Percentiles rank a stretch among this genome's conserved stretches.
These are phyloP conservation scores for Polietes domitor DNA, from an alignment of 2,888 invertebrate genomes.

Conservation along the genomic window DNA sequence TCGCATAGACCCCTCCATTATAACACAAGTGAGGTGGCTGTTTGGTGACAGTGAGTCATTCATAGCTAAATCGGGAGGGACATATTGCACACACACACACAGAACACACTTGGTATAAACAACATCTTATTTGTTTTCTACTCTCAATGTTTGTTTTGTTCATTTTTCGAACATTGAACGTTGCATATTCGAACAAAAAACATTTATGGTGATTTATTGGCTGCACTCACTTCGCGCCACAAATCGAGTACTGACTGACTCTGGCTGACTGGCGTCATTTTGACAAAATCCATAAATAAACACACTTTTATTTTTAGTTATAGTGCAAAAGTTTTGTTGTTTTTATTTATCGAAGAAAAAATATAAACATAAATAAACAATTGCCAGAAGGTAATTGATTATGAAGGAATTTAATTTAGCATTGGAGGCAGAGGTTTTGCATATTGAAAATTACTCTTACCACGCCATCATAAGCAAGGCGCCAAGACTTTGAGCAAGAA, in stretches of 20 bases:
- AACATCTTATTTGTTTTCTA: neutral
- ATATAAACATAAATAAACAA: neutral
- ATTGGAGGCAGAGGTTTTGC: no score
- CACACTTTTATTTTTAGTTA: neutral
- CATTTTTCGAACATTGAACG: neutral
- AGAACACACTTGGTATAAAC: no score
- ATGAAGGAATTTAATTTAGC: neutral
- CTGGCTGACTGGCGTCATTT: conserved; percentile 8
- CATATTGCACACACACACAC: no score
- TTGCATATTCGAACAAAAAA: neutral
- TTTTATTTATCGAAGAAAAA: neutral
- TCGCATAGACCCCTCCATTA: neutral
- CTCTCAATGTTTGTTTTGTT: neutral
- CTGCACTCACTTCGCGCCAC: no score
- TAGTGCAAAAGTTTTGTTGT: neutral
- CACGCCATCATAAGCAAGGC: no score
- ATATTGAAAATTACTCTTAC: no score
- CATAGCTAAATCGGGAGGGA: neutral
- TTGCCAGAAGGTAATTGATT: conserved; percentile 1
- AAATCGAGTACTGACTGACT: no score
- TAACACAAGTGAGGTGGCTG: no score
- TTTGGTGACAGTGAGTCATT: neutral
- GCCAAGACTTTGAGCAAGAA: no score
- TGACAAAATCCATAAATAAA: neutral
- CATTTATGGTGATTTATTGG: conserved; percentile 7